Conservation (phyloP, 2,797 vertebrate genomes). For the Danionella dracula region DNA sequence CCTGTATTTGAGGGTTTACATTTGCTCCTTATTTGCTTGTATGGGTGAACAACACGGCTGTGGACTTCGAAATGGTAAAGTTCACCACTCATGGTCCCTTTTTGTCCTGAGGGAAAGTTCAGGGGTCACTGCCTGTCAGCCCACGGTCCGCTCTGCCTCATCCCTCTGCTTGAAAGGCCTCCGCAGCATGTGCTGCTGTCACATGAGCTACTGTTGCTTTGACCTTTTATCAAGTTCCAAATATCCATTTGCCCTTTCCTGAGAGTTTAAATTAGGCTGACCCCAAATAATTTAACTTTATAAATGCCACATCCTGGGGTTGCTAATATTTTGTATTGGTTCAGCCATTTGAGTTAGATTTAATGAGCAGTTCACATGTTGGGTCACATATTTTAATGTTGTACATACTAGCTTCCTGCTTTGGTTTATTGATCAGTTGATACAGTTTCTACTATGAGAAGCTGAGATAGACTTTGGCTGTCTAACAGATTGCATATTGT, state of each 20-base stretch:
- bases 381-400: too few species aligned
- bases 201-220: slow-evolving; percentile 59
- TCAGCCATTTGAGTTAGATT: too few species aligned
- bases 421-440: too few species aligned
- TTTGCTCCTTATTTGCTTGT: too few species aligned
- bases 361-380: too few species aligned
- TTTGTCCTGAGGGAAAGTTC: background rate
- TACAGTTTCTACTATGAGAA: too few species aligned
- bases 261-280: slow-evolving; percentile 69
- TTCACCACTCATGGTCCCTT: background rate
- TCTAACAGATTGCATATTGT: too few species aligned
- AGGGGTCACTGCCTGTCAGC: background rate
- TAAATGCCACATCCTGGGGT: slow-evolving; percentile 55
- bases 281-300: slow-evolving; percentile 63
- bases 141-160: too few species aligned
- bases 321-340: too few species aligned
- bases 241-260: slow-evolving; percentile 65
- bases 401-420: too few species aligned
- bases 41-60: background rate
- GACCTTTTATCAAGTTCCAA: slow-evolving; percentile 57
- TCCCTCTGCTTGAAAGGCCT: too few species aligned
- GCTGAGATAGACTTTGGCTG: too few species aligned
- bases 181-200: slow-evolving; percentile 54
- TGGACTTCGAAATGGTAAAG: slow-evolving; percentile 23
- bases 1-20: background rate